Evolutionary conservation across 1,140 invertebrate species (phyloP), one percentile per base, ranked within the genome.

Genomic region (Papilio xuthus): DNA sequence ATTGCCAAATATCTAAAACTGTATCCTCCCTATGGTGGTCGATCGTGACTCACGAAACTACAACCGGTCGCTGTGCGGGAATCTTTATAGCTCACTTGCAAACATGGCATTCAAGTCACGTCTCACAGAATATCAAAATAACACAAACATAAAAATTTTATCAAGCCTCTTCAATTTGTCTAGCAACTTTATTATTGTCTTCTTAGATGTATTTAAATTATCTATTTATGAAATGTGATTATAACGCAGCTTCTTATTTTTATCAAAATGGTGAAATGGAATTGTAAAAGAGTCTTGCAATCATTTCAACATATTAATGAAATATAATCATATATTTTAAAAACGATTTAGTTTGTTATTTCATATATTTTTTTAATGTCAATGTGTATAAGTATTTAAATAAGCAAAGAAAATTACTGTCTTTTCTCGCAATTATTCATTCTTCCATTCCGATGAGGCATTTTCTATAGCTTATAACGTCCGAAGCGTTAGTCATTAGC

Each of bases 1-100:
- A 28, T 63, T 63, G 26, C 60, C 60, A 63, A 63, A 63, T 28
- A 6, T 63, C 60, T 63, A 63, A 63, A 63, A 63, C 60, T 63
- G 60, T 63, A 63, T 63, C 60, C 60, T 53, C 18, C 9, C 42
- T 9, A 63, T 26, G 13, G 26, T 28, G 26, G 3, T 63, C 60
- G 60, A 63, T 63, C 60, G 60, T 63, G 60, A 63, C 10, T 63
- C 60, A 63, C 60, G 60, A 32, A 44, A 26, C 20, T 23, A 63
- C 26, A 63, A 63, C 26, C 60, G 60, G 60, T 63, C 60, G 60
- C 1, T 63, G 13, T 28, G 60, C 60, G 60, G 13, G 23, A 63
- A 28, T 28, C 60, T 63, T 63, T 63, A 63, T 63, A 63, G 26
- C 60, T 63, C 60, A 63, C 60, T 63, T 63, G 60, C 26, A 8